phyloP scores from a whole-genome alignment of 1,140 invertebrate genomes.

The Penaeus indicus region DNA sequence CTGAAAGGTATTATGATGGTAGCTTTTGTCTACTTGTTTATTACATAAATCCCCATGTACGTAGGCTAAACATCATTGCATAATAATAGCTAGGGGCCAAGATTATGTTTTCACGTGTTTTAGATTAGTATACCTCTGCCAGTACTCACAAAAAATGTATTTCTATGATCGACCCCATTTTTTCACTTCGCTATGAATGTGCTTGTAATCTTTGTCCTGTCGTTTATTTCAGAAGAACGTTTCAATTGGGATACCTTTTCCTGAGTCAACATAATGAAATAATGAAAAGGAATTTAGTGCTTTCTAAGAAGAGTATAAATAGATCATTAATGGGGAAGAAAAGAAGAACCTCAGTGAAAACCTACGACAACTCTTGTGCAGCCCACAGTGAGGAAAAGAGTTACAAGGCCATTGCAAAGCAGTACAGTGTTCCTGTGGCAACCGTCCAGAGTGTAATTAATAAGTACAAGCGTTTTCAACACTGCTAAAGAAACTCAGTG shows the following conservation, averaged over 20 bases:
- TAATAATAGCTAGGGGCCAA: conserved; percentile 6
- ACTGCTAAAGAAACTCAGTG: background rate
- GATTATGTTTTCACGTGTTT: conserved; percentile 12
- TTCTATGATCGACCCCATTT: conserved; percentile 11
- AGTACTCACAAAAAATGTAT: conserved; percentile 7
- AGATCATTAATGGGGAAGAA: background rate
- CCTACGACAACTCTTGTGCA: conserved; percentile 11
- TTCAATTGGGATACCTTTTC: conserved; percentile 11
- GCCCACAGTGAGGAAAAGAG: conserved; percentile 9
- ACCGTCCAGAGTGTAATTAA: no score
- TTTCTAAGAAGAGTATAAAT: conserved; percentile 12
- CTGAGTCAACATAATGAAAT: conserved; percentile 1
- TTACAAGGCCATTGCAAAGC: conserved; percentile 6
- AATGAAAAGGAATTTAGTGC: conserved; percentile 6
- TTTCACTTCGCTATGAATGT: background rate
- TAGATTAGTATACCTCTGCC: background rate
- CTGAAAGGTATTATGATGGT: conserved; percentile 11
- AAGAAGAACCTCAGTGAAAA: conserved; percentile 11
- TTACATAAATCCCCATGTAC: background rate
- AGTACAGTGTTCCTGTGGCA: conserved; percentile 4
- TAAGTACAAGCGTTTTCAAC: conserved; percentile 5
- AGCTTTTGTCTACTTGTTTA: no score
- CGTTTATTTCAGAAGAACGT: background rate
- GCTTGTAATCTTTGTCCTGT: conserved; percentile 1
- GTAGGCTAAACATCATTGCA: background rate